A percentile compares a stretch with the other conserved stretches of the same genome.
Conservation (phyloP, 2,113 vertebrate species). For the Albula glossodonta region DNA sequence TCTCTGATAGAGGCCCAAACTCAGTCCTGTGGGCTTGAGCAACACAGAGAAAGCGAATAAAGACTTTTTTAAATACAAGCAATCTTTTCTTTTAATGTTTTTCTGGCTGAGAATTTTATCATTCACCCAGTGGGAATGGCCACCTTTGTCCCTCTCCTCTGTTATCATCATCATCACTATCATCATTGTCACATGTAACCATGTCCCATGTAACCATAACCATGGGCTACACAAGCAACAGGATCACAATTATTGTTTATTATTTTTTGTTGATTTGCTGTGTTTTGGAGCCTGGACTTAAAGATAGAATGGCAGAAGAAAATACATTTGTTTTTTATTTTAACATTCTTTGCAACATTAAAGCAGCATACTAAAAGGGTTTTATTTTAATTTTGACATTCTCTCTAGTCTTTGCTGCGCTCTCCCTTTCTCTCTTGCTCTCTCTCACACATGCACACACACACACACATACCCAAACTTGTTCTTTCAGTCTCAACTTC, state of each 20-base stretch:
- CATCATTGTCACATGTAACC: neutral
- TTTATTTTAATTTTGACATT: constrained; percentile 61
- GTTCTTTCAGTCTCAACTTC: constrained; percentile 35
- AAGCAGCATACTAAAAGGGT: constrained; percentile 15
- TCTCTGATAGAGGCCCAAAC: neutral
- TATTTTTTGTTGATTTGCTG: constrained; percentile 34
- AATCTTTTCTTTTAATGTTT: neutral
- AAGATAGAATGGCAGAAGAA: constrained; percentile 22
- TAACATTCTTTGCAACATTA: constrained; percentile 47
- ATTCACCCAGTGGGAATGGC: neutral
- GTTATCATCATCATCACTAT: neutral
- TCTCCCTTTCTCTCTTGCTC: constrained; percentile 26
- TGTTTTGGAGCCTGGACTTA: neutral
- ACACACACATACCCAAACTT: neutral
- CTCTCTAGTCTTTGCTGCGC: constrained; percentile 38
- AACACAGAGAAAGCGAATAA: constrained; percentile 4
- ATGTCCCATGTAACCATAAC: neutral
- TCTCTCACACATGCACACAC: neutral
- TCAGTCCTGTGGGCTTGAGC: neutral
- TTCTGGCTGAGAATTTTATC: neutral
- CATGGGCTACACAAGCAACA: neutral
- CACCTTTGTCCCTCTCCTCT: neutral
- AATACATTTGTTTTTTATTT: constrained; percentile 24
- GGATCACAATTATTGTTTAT: neutral
- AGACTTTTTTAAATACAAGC: neutral